A percentile compares a stretch with the other conserved stretches of the same genome.
Conservation (phyloP, 2,113 vertebrate species). For the Falco punctatus region DNA sequence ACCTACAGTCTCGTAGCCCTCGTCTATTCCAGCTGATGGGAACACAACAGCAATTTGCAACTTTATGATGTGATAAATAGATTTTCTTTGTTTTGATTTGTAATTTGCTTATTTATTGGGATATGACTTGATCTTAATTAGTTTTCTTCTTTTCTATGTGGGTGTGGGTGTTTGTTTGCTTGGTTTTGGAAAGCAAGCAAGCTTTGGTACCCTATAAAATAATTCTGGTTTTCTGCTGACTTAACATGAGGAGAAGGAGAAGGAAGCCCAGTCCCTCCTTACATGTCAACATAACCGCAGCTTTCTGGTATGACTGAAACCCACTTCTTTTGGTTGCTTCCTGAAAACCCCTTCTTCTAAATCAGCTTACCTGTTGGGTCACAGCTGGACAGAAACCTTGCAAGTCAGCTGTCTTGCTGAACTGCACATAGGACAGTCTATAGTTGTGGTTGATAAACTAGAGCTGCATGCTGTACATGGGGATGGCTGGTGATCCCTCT, state of each 20-base stretch:
- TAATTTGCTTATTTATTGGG: conserved; percentile 82
- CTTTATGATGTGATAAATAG: conserved; percentile 79
- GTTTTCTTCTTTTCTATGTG: conserved; percentile 67
- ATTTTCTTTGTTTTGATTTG: conserved; percentile 80
- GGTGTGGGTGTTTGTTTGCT: conserved; percentile 20
- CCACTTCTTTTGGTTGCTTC: background rate
- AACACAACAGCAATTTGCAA: conserved; percentile 73
- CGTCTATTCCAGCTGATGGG: conserved; percentile 25
- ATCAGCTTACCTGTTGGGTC: background rate
- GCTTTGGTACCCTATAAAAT: conserved; percentile 26
- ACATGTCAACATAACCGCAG: background rate
- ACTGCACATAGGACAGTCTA: background rate
- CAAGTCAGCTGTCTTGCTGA: conserved; percentile 21
- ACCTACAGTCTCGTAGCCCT: background rate
- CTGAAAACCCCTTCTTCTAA: background rate
- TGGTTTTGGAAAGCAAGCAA: conserved; percentile 44
- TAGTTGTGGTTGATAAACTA: background rate
- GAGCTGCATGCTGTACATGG: background rate
- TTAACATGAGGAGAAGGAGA: background rate
- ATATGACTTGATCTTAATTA: conserved; percentile 80
- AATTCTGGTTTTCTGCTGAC: conserved; percentile 8
- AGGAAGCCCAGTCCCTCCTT: background rate
- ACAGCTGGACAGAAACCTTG: conserved; percentile 20
- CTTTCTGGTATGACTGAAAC: background rate
- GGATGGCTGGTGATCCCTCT: background rate